Evolutionary conservation across 2,113 vertebrate genomes (phyloP), one percentile per base, ranked within the genome.

Genomic region (Laticauda laticaudata): DNA sequence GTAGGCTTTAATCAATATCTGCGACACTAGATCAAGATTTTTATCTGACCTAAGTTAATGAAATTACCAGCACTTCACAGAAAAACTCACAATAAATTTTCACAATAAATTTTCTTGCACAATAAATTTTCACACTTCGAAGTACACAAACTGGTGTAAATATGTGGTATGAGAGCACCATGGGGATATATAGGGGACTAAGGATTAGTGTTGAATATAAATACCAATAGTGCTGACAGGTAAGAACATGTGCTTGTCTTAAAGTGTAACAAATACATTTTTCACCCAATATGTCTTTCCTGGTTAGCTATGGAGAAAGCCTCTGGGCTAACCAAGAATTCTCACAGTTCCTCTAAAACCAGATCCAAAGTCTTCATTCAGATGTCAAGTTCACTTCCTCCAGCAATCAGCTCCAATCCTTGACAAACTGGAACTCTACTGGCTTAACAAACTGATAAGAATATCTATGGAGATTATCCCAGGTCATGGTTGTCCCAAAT

Each of bases 41-140:
- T 92, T 92, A 69, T 92, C 56, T 91, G 59, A 86, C 91, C 87
- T 6, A 95, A 96, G 94, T 51, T 86, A 89, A 88, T 95, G 92
- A 86, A 95, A 92, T 91, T 93, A 91, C 51, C 2, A 1, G 92
- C 90, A 94, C 92, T 94, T 94, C 89, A 94, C 61, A 56, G 64
- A 69, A 92, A 89, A 95, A 90, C 85, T 21, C 91, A 51, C 93
- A 54, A 75, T 26, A 54, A 96, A 93, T 95, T 85, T 91, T 20
- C 21, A 94, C 59, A 89, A 39, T 39, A 39, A 39, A 39, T 85
- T 69, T 51, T 57, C 8, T 92, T 94, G 26, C 8, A 4, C 5
- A 54, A 75, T 26, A 54, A 96, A 93, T 95, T 85, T 91, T 20
- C 21, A 94, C 59, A 89, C 0, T 0, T 86, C 14, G 64, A 92